A percentile compares a stretch with the other conserved stretches of the same genome.
Evolutionary conservation across 2,797 vertebrate genomes (phyloP).

Genomic region (Pteropus rufus): DNA sequence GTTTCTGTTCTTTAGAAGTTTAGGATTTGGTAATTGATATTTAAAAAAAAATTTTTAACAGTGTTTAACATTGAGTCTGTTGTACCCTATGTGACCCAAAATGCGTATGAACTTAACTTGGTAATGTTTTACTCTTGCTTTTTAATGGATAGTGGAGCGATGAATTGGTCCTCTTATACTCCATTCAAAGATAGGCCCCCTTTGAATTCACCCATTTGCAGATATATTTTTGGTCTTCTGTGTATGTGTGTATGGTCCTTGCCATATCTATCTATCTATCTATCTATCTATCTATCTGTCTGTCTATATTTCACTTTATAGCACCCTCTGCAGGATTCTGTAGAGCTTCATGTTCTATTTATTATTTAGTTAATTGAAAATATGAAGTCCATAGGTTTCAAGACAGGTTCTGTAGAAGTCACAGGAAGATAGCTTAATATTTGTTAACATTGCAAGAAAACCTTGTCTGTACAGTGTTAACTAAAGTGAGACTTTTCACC

Average conservation of each 20-base stretch:
- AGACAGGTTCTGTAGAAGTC: neutral
- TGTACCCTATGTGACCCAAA: neutral
- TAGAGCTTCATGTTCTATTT: neutral
- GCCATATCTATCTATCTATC: neutral
- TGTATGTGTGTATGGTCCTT: neutral
- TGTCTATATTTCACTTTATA: neutral
- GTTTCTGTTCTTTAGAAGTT: neutral
- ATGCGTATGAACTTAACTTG: neutral
- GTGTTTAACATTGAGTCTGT: neutral
- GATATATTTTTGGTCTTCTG: neutral
- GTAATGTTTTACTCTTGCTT: neutral
- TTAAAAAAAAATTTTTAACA: neutral
- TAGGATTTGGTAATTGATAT: neutral
- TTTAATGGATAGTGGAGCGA: neutral
- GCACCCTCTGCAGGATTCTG: neutral
- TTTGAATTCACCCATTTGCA: neutral
- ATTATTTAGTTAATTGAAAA: slow-evolving; percentile 31
- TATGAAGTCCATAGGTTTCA: neutral
- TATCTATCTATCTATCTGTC: too few relatives aligned
- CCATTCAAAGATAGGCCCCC: neutral
- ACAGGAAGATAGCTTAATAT: slow-evolving; percentile 8
- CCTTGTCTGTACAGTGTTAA: neutral
- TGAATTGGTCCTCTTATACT: neutral
- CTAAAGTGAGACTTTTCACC: neutral
- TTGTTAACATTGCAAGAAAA: neutral